These are phyloP conservation scores for human DNA, from an alignment of 2,113 vertebrate species.

Conservation along the genomic window GRCh38 chr2:178317501-178318000, in stretches of 20 bases:
- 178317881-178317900: not conserved
- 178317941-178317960: not conserved
- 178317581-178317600: no score
- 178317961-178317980: not conserved
- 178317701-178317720: not conserved
- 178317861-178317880: not conserved
- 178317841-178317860: not conserved
- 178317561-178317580: no score
- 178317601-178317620: no score
- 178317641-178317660: not conserved
- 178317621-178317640: no score
- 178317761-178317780: not conserved
- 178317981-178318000: not conserved
- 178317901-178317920: not conserved
- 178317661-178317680: not conserved
- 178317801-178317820: not conserved
- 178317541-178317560: no score
- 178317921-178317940: not conserved
- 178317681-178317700: not conserved
- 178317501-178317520: conserved; percentile 12
- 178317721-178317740: not conserved
- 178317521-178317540: not conserved
- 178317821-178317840: conserved; percentile 16
- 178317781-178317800: not conserved
- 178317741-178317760: not conserved